phyloP scores from a whole-genome alignment of 2,888 invertebrate genomes.

The Sthenelais limicola region DNA sequence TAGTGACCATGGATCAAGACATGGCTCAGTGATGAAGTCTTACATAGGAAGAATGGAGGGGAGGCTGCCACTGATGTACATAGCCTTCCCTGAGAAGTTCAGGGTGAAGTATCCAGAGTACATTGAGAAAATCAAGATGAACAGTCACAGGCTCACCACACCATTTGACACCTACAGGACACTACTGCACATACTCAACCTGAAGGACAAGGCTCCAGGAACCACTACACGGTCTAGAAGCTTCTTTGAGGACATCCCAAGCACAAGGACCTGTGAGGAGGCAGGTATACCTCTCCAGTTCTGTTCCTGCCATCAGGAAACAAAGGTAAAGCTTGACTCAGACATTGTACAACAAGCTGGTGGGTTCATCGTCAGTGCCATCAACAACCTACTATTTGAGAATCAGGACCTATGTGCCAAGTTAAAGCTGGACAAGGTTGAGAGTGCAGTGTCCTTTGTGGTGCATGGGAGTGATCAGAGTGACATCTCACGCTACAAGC shows the following conservation, averaged over 20 bases:
- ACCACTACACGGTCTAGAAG: not conserved
- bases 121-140: not conserved
- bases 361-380: not conserved
- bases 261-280: not conserved
- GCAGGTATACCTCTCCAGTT: slow-evolving; percentile 2
- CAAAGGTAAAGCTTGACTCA: not conserved
- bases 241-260: not conserved
- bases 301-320: not conserved
- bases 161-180: not conserved
- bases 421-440: not conserved
- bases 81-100: not conserved
- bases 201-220: not conserved
- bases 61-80: slow-evolving; percentile 4
- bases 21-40: not conserved
- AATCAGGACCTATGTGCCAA: not conserved
- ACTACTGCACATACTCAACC: not conserved
- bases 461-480: no score
- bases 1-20: slow-evolving; percentile 6
- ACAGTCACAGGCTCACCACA: not conserved
- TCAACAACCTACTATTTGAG: not conserved
- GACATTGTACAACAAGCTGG: not conserved
- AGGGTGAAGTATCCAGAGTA: not conserved
- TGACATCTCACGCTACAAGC: no score
- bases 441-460: not conserved
- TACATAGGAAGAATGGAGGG: slow-evolving; percentile 14